Base-by-base conservation (phyloP, 1,140 invertebrate species). In the Dysdera silvatica region DNA sequence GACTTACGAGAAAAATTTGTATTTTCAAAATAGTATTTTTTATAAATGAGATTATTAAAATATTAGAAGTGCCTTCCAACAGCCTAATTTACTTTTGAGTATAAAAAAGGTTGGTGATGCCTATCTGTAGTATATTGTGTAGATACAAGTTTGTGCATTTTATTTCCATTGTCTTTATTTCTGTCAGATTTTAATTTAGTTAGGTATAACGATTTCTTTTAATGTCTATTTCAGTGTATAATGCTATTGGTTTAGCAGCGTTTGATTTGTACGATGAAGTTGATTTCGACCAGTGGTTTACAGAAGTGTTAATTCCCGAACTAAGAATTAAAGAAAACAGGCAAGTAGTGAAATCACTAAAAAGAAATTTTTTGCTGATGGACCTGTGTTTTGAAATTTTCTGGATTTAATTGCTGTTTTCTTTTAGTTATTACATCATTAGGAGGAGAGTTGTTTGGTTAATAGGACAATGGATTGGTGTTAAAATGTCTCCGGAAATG, bases 271-370 rank as follows among this genome's bases (percentile, higher is more conserved):
- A 90, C 74, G 90, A 96, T 76, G 88, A 93, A 73, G 87, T 93
- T 18, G 87, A 95, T 76, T 96, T 96, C 79, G 90, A 96, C 75
- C 81, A 87, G 59, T 96, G 92, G 92, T 90, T 96, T 70, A 84
- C 82, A n/a, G 85, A 83, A 31, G 85, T 87, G 52, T 75, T 97
- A 59, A 82, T 87, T 45, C 80, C 84, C 69, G 93, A 98, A 77
- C 73, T 96, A 33, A 84, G 86, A 74, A 81, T 89, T 8, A 85
- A 85, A 73, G 84, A 87, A 68, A 83, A 84, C 24, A 71, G 74
- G 75, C 76, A 68, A 54, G 70, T 62, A 56, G 8, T n/a, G 16
- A 18, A 0, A 26, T 48, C 20, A 4, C 8, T 48, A 3, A 16
- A 28, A 18, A 18, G 14, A 18, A 32, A 8, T 4, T 23, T 32